Base-by-base conservation (phyloP, 2,888 invertebrate genomes). In the Sepioteuthis lessoniana region DNA sequence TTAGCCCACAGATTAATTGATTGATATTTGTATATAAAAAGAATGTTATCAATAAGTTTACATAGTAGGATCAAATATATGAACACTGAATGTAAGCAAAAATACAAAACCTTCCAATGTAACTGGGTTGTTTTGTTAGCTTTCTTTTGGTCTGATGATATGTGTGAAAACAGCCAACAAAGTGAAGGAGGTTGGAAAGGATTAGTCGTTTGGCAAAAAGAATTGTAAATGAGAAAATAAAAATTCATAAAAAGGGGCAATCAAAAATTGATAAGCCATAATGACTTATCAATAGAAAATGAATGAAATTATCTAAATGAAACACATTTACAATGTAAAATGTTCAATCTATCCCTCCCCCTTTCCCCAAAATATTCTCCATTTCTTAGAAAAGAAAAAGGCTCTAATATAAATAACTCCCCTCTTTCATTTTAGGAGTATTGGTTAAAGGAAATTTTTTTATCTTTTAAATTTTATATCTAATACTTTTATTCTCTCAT, bases 121-220 rank as follows among this genome's bases (percentile, higher is more conserved):
- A 55, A 55, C 7, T 55, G 25, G 55, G 25, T 25, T 47, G 7
- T 47, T 55, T 55, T 55, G 76, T 76, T 76, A 35, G 76, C 76
- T 19, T 76, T n/a, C 3, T 76, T 76, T n/a, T 16, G n/a, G 16
- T 76, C n/a, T 16, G n/a, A 13, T 76, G 76, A 76, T 76, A 76
- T 76, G 76, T 76, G 76, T 76, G 76, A 76, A 76, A 76, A 35
- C n/a, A 76, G 76, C 76, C 76, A 76, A 76, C 76, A 76, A 76
- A 76, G n/a, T 31, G 60, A 28, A 60, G 60, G 31, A 60, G 19
- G 25, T 55, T 25, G 55, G 76, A 76, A 76, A 76, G 76, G n/a
- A 35, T n/a, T n/a, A 76, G 31, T 76, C 5, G 13, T 19, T 76
- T 76, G 7, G n/a, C 10, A 19, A 7, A 76, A 21, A 28, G 0